Conservation (phyloP, 2,888 invertebrate genomes). For the Sesia apiformis region DNA sequence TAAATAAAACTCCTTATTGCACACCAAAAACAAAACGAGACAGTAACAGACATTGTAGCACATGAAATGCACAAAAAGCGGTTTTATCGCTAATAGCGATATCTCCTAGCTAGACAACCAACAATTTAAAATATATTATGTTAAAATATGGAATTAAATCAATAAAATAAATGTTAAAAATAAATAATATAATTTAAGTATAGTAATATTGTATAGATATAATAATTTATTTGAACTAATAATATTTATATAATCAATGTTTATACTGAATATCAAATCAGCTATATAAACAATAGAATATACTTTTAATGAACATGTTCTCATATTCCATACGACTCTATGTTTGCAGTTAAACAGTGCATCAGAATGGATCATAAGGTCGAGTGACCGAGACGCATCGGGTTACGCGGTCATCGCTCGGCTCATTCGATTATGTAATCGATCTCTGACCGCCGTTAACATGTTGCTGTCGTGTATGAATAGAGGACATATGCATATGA, state of each 20-base stretch:
- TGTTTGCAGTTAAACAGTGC: conserved; percentile 2
- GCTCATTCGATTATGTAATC: conserved; percentile 13
- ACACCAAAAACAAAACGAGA: no score
- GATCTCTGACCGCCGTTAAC: conserved; percentile 1
- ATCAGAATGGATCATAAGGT: conserved; percentile 7
- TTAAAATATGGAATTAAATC: no score
- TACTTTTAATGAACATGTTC: neutral
- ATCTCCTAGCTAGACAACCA: no score
- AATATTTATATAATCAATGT: neutral
- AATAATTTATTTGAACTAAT: neutral
- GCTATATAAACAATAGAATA: neutral
- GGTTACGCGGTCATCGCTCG: conserved; percentile 25
- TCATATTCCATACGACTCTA: neutral
- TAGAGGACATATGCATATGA: neutral
- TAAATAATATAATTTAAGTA: no score
- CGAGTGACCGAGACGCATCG: conserved; percentile 10
- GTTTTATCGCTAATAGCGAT: no score
- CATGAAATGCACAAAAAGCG: no score
- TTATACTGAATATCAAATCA: neutral
- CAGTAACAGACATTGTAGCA: no score
- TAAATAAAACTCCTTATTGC: no score
- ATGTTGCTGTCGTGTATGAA: neutral
- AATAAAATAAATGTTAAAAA: no score
- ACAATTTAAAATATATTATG: no score
- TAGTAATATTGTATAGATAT: neutral